phyloP scores from a whole-genome alignment of 1,140 invertebrate species.

The Zaprionus inermis region DNA sequence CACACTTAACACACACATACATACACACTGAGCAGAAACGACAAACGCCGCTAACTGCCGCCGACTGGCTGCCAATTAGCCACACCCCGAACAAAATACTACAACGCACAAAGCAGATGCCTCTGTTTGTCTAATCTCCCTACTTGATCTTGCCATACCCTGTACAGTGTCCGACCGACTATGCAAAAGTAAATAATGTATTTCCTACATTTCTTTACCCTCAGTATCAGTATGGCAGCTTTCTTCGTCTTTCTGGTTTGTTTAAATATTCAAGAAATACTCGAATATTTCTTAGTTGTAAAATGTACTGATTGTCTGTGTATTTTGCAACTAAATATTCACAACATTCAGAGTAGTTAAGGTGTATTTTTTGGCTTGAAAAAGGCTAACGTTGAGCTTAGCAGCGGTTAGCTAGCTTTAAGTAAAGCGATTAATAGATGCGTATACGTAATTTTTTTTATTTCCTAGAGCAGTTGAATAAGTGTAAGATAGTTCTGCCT shows the following conservation, averaged over 20 bases:
- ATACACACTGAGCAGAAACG: conserved; percentile 8
- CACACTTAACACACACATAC: conserved; percentile 64
- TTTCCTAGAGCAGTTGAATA: too few relatives aligned
- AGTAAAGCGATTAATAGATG: background rate
- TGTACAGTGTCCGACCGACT: background rate
- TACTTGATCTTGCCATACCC: conserved; percentile 25
- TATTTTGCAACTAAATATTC: too few relatives aligned
- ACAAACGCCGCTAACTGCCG: conserved; percentile 26
- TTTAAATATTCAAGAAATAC: background rate
- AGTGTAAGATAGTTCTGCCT: background rate
- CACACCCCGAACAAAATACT: conserved; percentile 46
- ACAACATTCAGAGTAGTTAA: too few relatives aligned
- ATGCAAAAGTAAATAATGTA: background rate
- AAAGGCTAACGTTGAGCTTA: background rate
- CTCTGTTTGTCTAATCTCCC: conserved; percentile 15
- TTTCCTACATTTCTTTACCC: background rate
- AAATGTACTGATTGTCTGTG: too few relatives aligned
- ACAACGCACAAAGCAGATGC: conserved; percentile 4
- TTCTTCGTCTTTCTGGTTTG: background rate
- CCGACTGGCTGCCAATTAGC: conserved; percentile 27
- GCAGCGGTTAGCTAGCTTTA: background rate
- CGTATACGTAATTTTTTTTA: too few relatives aligned
- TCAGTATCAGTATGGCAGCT: too few relatives aligned
- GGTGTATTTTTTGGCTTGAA: too few relatives aligned
- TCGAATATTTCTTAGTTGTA: background rate